A percentile compares a stretch with the other conserved stretches of the same genome.
Conservation (phyloP, 2,797 vertebrate genomes). For the Smutsia gigantea region DNA sequence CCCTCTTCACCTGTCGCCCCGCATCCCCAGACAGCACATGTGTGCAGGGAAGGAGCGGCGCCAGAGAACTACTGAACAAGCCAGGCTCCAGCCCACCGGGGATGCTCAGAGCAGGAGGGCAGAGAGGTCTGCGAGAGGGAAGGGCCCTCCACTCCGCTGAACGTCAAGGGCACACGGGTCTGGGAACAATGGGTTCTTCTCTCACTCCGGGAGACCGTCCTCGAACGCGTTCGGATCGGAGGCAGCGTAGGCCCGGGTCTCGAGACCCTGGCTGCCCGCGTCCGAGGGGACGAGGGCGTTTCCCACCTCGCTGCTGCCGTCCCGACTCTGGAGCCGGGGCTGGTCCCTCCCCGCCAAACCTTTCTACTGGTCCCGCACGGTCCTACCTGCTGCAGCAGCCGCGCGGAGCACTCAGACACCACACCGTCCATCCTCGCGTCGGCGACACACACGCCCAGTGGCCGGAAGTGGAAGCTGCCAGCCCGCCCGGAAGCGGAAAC, state of each 20-base stretch:
- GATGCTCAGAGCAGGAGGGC: not conserved
- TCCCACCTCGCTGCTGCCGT: accelerated
- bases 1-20: not conserved
- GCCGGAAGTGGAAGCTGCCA: constrained; percentile 47
- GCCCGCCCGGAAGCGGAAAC: constrained; percentile 60
- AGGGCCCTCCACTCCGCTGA: not conserved
- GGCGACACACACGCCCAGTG: not conserved
- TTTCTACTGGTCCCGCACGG: not conserved
- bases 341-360: not conserved
- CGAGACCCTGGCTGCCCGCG: too few species aligned
- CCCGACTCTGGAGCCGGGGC: accelerated
- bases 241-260: not conserved
- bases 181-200: too few species aligned
- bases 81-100: not conserved
- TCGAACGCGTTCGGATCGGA: not conserved
- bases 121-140: accelerated
- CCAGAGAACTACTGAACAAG: accelerated
- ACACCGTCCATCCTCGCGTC: constrained; percentile 88
- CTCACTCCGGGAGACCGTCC: not conserved
- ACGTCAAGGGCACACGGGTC: not conserved
- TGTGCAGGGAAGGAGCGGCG: not conserved
- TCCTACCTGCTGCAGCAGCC: constrained; percentile 91
- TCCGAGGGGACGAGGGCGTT: accelerated
- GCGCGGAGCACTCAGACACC: constrained; percentile 86
- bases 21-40: too few species aligned